Conservation (phyloP, 2,888 invertebrate genomes). For the Andricus curvator region DNA sequence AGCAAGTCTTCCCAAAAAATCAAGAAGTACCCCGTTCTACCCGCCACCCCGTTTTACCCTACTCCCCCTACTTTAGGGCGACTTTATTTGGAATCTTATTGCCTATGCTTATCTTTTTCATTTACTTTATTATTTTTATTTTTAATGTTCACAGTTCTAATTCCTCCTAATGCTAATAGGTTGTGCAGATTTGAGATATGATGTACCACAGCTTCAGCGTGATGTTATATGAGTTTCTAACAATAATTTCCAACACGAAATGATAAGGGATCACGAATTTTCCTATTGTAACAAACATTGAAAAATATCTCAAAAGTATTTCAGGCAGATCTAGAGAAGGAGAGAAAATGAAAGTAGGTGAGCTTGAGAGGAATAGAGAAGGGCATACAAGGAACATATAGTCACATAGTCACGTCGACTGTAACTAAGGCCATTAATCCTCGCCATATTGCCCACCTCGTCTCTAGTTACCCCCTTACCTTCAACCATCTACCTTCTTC, state of each 20-base stretch:
- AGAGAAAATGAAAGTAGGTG: background rate
- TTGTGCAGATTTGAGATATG: background rate
- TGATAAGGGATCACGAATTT: background rate
- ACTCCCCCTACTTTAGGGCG: too few species aligned
- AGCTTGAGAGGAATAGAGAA: background rate
- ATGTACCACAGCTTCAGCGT: background rate
- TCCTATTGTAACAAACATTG: background rate
- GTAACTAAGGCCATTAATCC: slow-evolving; percentile 73
- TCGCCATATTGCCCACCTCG: slow-evolving; percentile 69
- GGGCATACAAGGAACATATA: background rate
- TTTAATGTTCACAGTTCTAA: background rate
- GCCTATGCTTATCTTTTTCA: too few species aligned
- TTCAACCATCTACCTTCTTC: slow-evolving; percentile 44
- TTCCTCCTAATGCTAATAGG: background rate
- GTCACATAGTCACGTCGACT: slow-evolving; percentile 53
- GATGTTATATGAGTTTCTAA: background rate
- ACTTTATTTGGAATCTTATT: too few species aligned
- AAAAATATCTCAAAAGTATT: background rate
- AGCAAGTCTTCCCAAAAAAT: too few species aligned
- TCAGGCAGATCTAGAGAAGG: background rate
- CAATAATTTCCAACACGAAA: background rate
- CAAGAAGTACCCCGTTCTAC: too few species aligned
- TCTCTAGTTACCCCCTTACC: slow-evolving; percentile 64
- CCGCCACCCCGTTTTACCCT: too few species aligned
- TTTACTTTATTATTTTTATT: too few species aligned